Percentiles rank a stretch among this genome's conserved stretches.
phyloP scores from a whole-genome alignment of 2,113 vertebrate genomes.

The Dascyllus trimaculatus region DNA sequence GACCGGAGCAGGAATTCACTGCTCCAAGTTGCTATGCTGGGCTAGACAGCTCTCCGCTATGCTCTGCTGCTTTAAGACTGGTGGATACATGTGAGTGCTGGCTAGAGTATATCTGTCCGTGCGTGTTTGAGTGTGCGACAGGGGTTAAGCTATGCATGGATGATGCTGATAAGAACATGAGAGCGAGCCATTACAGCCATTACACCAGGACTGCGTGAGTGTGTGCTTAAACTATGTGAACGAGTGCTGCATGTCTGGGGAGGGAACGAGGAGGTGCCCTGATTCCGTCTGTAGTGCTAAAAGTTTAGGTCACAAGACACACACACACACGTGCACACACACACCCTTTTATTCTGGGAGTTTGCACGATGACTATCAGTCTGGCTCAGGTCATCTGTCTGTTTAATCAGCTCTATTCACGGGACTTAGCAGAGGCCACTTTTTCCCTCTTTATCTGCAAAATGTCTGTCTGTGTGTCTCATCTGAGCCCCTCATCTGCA shows the following conservation, averaged over 20 bases:
- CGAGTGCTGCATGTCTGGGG: conserved; percentile 23
- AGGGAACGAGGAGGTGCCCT: conserved; percentile 19
- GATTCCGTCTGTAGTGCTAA: conserved; percentile 22
- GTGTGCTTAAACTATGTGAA: conserved; percentile 25
- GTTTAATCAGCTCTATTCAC: conserved; percentile 58
- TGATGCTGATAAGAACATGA: conserved; percentile 60
- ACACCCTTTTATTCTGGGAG: conserved; percentile 1
- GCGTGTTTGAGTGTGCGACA: conserved; percentile 27
- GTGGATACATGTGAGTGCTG: conserved; percentile 40
- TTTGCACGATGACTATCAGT: conserved; percentile 57
- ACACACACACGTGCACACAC: conserved; percentile 16
- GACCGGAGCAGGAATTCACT: conserved; percentile 41
- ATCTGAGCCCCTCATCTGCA: conserved; percentile 16
- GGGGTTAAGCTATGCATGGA: conserved; percentile 56
- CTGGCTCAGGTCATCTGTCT: conserved; percentile 43
- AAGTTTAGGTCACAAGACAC: conserved; percentile 43
- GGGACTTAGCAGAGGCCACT: conserved; percentile 10
- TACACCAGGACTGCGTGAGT: conserved; percentile 26
- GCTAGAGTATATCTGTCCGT: conserved; percentile 25
- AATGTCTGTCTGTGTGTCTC: conserved; percentile 27
- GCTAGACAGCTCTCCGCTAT: conserved; percentile 41
- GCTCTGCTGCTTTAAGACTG: conserved; percentile 43
- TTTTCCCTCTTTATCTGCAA: conserved; percentile 38
- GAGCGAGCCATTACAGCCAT: conserved; percentile 41
- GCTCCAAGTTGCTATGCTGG: conserved; percentile 6